These are phyloP conservation scores for Carassius carassius DNA, from an alignment of 2,113 vertebrate genomes.

Conservation along the genomic window DNA sequence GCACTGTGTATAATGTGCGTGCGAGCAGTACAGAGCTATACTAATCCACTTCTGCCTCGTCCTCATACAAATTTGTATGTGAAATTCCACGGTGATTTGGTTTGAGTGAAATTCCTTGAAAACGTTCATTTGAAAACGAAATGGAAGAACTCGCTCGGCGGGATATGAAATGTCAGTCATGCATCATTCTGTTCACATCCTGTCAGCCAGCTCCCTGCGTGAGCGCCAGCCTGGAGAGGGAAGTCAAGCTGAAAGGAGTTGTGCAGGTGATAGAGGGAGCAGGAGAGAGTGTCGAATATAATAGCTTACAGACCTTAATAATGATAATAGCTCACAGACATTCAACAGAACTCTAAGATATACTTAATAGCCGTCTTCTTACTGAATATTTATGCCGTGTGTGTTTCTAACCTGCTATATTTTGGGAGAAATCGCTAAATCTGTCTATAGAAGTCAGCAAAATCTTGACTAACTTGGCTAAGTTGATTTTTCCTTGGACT, in stretches of 20 bases:
- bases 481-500: too few species aligned
- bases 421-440: neutral
- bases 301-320: slow-evolving; percentile 22
- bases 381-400: neutral
- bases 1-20: neutral
- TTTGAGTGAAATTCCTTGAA: slow-evolving; percentile 33
- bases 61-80: neutral
- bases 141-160: slow-evolving; percentile 15
- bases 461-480: too few species aligned
- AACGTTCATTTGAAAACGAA: neutral
- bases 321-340: neutral
- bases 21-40: neutral
- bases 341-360: neutral
- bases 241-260: slow-evolving; percentile 18
- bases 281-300: slow-evolving; percentile 5
- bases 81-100: slow-evolving; percentile 32
- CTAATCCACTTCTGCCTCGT: neutral
- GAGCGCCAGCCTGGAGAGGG: slow-evolving; percentile 9
- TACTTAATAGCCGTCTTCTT: neutral
- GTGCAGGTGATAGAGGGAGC: neutral
- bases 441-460: too few species aligned
- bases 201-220: slow-evolving; percentile 11
- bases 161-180: slow-evolving; percentile 29
- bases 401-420: neutral
- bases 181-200: slow-evolving; percentile 38